Evolutionary conservation across 1,140 invertebrate genomes (phyloP).

Genomic region (Steinernema khuongi): DNA sequence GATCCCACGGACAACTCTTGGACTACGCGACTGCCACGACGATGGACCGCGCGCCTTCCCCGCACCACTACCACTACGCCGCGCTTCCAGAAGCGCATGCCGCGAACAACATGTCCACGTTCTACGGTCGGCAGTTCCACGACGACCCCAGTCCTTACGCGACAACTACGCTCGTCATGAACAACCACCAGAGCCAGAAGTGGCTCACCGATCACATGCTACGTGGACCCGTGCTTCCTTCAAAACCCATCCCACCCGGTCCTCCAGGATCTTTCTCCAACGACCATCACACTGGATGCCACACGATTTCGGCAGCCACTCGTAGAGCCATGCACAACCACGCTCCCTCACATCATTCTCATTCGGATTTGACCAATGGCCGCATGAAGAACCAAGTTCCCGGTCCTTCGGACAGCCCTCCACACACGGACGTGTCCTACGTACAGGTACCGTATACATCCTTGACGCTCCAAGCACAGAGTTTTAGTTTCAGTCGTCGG

Average conservation of each 20-base stretch:
- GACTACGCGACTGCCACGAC: conserved; percentile 29
- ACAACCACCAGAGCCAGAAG: conserved; percentile 33
- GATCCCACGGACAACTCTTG: conserved; percentile 28
- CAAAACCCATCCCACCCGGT: conserved; percentile 38
- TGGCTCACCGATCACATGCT: conserved; percentile 40
- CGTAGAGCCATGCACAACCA: not conserved
- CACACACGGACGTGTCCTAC: conserved; percentile 54
- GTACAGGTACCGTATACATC: conserved; percentile 35
- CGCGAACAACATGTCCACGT: conserved; percentile 34
- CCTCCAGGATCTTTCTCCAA: conserved; percentile 27
- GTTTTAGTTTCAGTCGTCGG: conserved; percentile 44
- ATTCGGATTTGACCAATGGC: not conserved
- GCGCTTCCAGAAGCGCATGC: conserved; percentile 39
- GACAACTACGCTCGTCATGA: conserved; percentile 51
- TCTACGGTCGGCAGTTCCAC: conserved; percentile 41
- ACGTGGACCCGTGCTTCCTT: conserved; percentile 31
- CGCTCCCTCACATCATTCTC: not conserved
- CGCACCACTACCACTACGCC: conserved; percentile 52
- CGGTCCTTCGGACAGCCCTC: conserved; percentile 46
- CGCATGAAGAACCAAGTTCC: conserved; percentile 19
- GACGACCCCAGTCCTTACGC: conserved; percentile 54
- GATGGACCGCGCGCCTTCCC: conserved; percentile 34
- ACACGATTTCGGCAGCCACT: conserved; percentile 1
- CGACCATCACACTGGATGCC: conserved; percentile 6
- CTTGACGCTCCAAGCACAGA: not conserved